These are phyloP conservation scores for Sminthurinus aureus DNA, from an alignment of 2,888 invertebrate species.

Conservation along the genomic window DNA sequence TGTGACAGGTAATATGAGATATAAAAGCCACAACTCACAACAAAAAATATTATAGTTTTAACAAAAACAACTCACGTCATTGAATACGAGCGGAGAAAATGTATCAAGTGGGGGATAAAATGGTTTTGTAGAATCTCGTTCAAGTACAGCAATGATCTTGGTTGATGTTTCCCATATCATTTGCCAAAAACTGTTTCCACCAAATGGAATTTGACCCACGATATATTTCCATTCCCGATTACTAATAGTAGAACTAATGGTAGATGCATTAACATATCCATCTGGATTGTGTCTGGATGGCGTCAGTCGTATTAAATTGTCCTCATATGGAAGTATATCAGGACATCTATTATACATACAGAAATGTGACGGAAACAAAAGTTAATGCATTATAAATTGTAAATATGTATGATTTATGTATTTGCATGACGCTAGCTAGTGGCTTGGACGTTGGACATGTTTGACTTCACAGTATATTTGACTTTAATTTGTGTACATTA, in stretches of 20 bases:
- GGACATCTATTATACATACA: slow-evolving; percentile 65
- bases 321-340: slow-evolving; percentile 88
- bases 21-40: no score
- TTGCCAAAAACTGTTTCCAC: slow-evolving; percentile 75
- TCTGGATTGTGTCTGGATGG: slow-evolving; percentile 82
- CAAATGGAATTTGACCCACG: slow-evolving; percentile 75
- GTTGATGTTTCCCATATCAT: slow-evolving; percentile 85
- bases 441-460: no score
- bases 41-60: slow-evolving; percentile 8
- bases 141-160: slow-evolving; percentile 79
- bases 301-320: slow-evolving; percentile 83
- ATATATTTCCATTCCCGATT: slow-evolving; percentile 86
- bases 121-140: slow-evolving; percentile 62
- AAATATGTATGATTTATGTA: no score
- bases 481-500: no score
- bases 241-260: slow-evolving; percentile 67
- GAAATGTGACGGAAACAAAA: not conserved
- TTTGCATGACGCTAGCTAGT: no score
- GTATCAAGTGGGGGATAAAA: slow-evolving; percentile 60
- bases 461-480: no score
- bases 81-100: slow-evolving; percentile 48
- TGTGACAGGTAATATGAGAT: no score
- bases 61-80: slow-evolving; percentile 60
- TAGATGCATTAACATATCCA: slow-evolving; percentile 91
- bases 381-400: not conserved